Evolutionary conservation across 2,797 vertebrate genomes (phyloP).

Genomic region (Hemibagrus guttatus): DNA sequence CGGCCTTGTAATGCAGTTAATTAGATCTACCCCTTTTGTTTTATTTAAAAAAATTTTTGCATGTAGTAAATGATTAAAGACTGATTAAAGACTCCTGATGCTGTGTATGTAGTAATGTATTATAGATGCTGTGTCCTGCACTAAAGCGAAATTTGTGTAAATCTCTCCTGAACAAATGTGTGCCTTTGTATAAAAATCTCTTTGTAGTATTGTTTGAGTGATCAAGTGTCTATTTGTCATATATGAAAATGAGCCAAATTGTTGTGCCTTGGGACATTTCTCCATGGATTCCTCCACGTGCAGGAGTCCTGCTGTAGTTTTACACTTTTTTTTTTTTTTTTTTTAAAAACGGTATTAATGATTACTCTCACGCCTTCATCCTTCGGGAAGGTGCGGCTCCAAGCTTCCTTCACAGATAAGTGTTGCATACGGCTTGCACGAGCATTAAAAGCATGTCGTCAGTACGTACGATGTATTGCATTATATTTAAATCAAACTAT

Average conservation of each 20-base stretch:
- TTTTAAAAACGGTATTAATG: constrained; percentile 32
- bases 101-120: constrained; percentile 37
- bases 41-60: constrained; percentile 16
- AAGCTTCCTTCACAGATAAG: constrained; percentile 27
- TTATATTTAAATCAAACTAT: not conserved
- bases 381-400: constrained; percentile 22
- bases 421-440: constrained; percentile 32
- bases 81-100: not conserved
- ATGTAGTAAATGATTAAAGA: constrained; percentile 6
- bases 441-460: constrained; percentile 23
- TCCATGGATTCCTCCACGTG: constrained; percentile 54
- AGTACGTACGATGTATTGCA: not conserved
- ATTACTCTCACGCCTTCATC: constrained; percentile 35
- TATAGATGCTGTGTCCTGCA: constrained; percentile 43
- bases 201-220: constrained; percentile 48
- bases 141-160: constrained; percentile 50
- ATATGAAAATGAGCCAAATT: constrained; percentile 60
- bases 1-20: constrained; percentile 38
- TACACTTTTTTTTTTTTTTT: constrained; percentile 9
- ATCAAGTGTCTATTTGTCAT: constrained; percentile 41
- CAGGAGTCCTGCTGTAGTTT: constrained; percentile 29
- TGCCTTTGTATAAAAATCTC: constrained; percentile 68
- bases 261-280: constrained; percentile 75
- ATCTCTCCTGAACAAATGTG: constrained; percentile 65
- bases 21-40: constrained; percentile 11